Percentiles rank a stretch among this genome's conserved stretches.
These are phyloP conservation scores for Brachionus manjavacas DNA, from an alignment of 1,140 invertebrate species.

Conservation along the genomic window DNA sequence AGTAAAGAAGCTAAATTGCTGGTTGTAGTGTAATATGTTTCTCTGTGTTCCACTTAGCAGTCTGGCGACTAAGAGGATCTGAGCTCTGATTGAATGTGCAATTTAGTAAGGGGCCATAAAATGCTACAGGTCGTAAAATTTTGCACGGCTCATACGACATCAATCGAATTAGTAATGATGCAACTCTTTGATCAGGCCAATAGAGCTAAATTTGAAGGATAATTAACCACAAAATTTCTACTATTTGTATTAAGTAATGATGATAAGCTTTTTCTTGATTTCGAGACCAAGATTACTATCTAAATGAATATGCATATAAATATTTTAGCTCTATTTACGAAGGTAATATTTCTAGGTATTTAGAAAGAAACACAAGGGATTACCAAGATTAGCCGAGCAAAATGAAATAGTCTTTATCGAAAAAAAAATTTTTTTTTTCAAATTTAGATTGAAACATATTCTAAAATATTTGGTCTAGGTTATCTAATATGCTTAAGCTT, in stretches of 20 bases:
- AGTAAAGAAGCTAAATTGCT: too few relatives aligned
- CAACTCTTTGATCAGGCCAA: neutral
- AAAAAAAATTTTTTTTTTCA: neutral
- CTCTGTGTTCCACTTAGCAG: too few relatives aligned
- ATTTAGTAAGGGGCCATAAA: neutral
- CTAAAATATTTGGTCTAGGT: neutral
- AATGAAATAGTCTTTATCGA: neutral
- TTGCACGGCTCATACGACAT: neutral
- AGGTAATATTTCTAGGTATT: constrained; percentile 26
- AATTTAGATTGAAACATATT: neutral
- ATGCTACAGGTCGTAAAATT: neutral
- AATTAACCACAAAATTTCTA: neutral
- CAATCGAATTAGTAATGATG: neutral
- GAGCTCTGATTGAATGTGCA: neutral
- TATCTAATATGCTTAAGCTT: neutral
- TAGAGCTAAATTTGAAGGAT: constrained; percentile 6
- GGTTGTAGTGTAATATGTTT: too few relatives aligned
- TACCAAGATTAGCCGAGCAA: neutral
- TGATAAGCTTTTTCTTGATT: constrained; percentile 4
- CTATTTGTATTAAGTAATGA: constrained; percentile 10
- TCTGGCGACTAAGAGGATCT: too few relatives aligned
- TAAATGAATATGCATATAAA: neutral
- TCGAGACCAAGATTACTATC: neutral
- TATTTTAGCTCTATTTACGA: constrained; percentile 7
- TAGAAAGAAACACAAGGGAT: neutral